phyloP scores from a whole-genome alignment of 1,140 invertebrate genomes.

The Drosophila aff. region DNA sequence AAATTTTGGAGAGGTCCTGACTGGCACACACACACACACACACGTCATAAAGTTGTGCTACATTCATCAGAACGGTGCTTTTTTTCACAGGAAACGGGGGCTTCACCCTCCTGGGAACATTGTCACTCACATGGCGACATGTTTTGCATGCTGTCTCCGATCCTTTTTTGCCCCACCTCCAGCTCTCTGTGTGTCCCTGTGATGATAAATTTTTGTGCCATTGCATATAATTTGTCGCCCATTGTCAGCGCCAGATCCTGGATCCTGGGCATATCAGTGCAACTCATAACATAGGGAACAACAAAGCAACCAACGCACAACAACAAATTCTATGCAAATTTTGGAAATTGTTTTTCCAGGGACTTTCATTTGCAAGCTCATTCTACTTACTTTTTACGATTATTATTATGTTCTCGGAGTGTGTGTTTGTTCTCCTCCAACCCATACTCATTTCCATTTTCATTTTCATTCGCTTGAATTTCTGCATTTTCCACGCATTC shows the following conservation, averaged over 20 bases:
- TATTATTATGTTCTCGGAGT: conserved; percentile 64
- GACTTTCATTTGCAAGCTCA: conserved; percentile 31
- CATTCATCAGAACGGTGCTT: conserved; percentile 49
- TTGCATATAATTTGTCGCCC: conserved; percentile 79
- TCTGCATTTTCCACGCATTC: conserved; percentile 58
- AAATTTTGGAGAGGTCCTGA: conserved; percentile 42
- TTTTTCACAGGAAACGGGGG: neutral
- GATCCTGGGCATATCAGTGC: conserved; percentile 58
- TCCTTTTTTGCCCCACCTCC: neutral
- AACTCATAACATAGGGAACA: conserved; percentile 28
- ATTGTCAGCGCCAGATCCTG: conserved; percentile 64
- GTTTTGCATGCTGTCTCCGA: conserved; percentile 62
- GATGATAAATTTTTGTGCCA: conserved; percentile 60
- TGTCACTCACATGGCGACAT: conserved; percentile 69
- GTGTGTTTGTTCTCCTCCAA: conserved; percentile 6
- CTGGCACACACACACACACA: conserved; percentile 27
- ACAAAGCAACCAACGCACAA: conserved; percentile 3
- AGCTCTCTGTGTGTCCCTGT: conserved; percentile 6
- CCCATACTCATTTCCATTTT: conserved; percentile 36
- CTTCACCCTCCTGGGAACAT: conserved; percentile 34
- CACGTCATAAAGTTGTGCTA: conserved; percentile 72
- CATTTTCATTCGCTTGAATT: conserved; percentile 47
- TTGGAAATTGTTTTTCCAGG: conserved; percentile 39
- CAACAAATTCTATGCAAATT: conserved; percentile 54
- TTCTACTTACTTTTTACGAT: conserved; percentile 68